Base-by-base conservation (phyloP, 1,140 invertebrate genomes). In the Drosophila lini region DNA sequence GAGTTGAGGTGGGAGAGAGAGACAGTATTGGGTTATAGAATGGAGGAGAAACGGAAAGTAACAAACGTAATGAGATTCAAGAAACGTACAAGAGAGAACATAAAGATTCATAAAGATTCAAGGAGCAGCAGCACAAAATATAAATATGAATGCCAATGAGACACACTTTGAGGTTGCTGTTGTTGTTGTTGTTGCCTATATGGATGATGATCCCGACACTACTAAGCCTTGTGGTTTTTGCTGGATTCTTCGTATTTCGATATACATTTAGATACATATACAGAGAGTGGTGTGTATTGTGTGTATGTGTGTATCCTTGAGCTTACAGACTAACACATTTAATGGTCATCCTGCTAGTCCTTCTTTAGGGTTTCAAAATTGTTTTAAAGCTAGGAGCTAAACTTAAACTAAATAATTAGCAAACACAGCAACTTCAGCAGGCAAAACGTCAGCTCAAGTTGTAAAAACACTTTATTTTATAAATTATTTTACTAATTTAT, bases 91-190 rank as follows among this genome's bases (percentile, higher is more conserved):
- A 45, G 25, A 74, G 25, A 69, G 28, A 50, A 53, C 50, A 45
- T 22, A 45, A 45, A 45, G 42, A 45, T 47, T 47, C 44, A 53
- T 53, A 53, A 53, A 36, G 19, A 57, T 40, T 48, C 38, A 68
- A 42, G 64, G 58, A 48, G 64, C 63, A 73, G 77, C 81, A 85
- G 68, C 65, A 73, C 69, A 71, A 73, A 62, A 55, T 68, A 89
- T 73, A 60, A 60, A 81, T 73, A 78, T 81, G 84, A 90, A 89
- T 89, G 84, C 84, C 81, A 89, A 89, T 89, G 84, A 89, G 84
- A 84, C 76, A 89, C 85, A 89, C 63, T 80, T 55, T 71, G 62
- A 70, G 41, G 40, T 45, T 28, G 4, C 16, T 50, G 11, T 45
- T 45, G 10, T 45, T 8, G 41, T 42, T 19, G 8, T 25, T 25